These are phyloP conservation scores for Monochamus saltuarius DNA, from an alignment of 1,140 invertebrate species.

Conservation along the genomic window DNA sequence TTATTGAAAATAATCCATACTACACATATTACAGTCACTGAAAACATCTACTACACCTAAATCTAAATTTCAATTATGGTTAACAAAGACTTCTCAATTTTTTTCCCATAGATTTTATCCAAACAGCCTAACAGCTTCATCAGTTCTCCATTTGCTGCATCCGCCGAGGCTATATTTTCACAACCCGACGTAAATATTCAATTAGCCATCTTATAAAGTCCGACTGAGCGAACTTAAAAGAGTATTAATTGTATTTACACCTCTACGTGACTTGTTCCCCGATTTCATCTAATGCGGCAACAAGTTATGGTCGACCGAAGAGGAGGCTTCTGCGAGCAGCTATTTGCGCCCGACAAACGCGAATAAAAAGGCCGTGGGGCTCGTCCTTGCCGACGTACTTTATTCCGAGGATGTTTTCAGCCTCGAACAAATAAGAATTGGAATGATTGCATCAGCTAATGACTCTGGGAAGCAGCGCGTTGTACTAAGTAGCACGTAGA, in stretches of 20 bases:
- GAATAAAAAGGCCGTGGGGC: neutral
- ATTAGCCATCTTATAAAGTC: conserved; percentile 14
- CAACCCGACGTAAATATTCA: conserved; percentile 11
- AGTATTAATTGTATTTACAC: conserved; percentile 18
- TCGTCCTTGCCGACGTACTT: conserved; percentile 1
- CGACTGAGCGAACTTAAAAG: conserved; percentile 10
- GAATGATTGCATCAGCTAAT: conserved; percentile 4
- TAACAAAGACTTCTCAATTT: too few relatives aligned
- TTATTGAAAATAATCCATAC: too few relatives aligned
- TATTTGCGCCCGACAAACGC: neutral
- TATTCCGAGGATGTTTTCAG: conserved; percentile 6
- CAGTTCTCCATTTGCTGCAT: too few relatives aligned
- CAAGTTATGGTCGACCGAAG: conserved; percentile 5
- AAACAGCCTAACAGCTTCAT: too few relatives aligned
- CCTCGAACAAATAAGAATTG: neutral
- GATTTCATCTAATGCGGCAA: conserved; percentile 16
- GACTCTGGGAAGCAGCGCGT: neutral
- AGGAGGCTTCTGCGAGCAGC: neutral
- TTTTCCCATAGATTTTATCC: too few relatives aligned
- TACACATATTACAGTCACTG: too few relatives aligned
- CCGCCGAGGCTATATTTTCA: too few relatives aligned
- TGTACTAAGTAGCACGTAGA: too few relatives aligned
- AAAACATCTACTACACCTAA: too few relatives aligned
- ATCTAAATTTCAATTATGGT: too few relatives aligned
- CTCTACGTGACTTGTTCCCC: conserved; percentile 16